Evolutionary conservation across 2,888 invertebrate species (phyloP).

Genomic region (Notodonta ziczac): DNA sequence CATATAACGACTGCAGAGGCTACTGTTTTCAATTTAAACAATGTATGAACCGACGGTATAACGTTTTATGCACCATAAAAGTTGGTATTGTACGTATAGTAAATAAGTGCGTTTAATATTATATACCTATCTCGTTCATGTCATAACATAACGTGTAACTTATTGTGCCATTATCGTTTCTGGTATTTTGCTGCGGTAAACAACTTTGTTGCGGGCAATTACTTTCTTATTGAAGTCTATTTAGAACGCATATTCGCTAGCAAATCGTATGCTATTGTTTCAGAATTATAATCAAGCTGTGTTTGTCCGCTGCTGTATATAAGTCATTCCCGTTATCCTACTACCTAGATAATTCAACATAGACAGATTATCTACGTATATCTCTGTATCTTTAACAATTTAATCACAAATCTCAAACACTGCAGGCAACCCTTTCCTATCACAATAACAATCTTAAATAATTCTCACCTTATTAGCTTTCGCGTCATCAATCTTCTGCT

Average conservation of each 20-base stretch:
- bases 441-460: not conserved
- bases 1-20: conserved; percentile 33
- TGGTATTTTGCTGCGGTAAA: not conserved
- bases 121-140: conserved; percentile 7
- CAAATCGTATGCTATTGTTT: not conserved
- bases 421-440: no score
- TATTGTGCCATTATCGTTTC: not conserved
- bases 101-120: conserved; percentile 36
- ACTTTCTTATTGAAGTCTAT: not conserved
- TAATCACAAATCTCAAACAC: no score
- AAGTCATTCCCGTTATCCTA: not conserved
- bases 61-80: conserved; percentile 44
- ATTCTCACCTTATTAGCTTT: conserved; percentile 82
- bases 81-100: conserved; percentile 28
- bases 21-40: conserved; percentile 44
- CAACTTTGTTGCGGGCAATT: not conserved
- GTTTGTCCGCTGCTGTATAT: not conserved
- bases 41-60: conserved; percentile 31
- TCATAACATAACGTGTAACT: not conserved
- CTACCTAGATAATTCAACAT: no score
- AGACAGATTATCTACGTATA: no score
- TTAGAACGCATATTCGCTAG: not conserved
- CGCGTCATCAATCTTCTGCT: conserved; percentile 83
- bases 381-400: no score
- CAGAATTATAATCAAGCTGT: not conserved